Evolutionary conservation across 2,888 invertebrate genomes (phyloP).

Genomic region (Ophion obscuratus): DNA sequence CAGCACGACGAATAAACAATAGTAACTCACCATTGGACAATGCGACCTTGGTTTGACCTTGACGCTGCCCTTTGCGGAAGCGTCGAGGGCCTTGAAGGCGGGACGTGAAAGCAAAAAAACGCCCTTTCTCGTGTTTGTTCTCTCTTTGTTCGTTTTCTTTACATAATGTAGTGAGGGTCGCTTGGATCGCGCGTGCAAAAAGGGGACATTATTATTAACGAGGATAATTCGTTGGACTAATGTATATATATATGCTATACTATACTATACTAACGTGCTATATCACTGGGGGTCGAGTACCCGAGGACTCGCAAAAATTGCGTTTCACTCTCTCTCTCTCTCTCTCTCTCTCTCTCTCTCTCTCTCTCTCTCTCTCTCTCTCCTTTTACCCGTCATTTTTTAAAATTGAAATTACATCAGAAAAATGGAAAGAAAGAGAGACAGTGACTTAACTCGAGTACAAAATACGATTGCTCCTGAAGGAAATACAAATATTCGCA

Average conservation of each 20-base stretch:
- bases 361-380: background rate
- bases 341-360: background rate
- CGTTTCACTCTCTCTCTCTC: background rate
- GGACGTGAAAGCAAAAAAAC: too few relatives aligned
- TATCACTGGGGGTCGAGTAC: background rate
- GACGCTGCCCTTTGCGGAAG: too few relatives aligned
- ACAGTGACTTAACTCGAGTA: constrained; percentile 35
- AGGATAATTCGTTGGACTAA: background rate
- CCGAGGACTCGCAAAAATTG: constrained; percentile 8
- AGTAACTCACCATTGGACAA: too few relatives aligned
- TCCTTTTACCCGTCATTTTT: too few relatives aligned
- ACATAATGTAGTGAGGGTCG: background rate
- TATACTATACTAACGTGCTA: background rate
- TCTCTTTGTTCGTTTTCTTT: too few relatives aligned
- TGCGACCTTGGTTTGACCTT: too few relatives aligned
- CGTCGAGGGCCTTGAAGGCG: too few relatives aligned
- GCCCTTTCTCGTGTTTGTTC: too few relatives aligned
- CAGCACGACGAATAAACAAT: too few relatives aligned
- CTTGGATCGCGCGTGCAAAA: too few relatives aligned
- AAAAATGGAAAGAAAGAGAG: background rate
- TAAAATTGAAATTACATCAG: too few relatives aligned
- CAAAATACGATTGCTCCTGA: constrained; percentile 41
- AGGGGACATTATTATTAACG: background rate
- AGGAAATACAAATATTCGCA: constrained; percentile 45
- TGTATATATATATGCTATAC: too few relatives aligned